These are phyloP conservation scores for Cephalopterus ornatus DNA, from an alignment of 2,113 vertebrate species.

Conservation along the genomic window DNA sequence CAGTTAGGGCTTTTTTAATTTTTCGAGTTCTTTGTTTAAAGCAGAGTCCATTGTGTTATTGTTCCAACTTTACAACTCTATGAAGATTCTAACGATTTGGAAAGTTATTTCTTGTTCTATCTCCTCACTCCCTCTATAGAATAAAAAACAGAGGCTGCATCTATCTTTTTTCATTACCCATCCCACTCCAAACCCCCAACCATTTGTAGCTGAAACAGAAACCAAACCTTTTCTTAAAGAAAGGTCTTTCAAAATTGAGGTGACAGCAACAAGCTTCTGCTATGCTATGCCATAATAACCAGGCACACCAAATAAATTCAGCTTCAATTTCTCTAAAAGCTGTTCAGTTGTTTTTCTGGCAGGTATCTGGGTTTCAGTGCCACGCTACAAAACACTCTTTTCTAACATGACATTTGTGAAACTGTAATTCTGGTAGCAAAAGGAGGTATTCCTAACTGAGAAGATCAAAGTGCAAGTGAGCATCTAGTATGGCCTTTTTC, in stretches of 20 bases:
- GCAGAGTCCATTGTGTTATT: not conserved
- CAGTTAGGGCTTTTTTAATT: fast-evolving
- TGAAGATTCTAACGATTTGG: not conserved
- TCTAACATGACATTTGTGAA: not conserved
- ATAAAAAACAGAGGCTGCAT: not conserved
- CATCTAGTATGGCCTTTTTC: not conserved
- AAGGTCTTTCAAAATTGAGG: not conserved
- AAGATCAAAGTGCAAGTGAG: not conserved
- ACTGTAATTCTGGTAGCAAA: not conserved
- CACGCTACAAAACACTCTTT: not conserved
- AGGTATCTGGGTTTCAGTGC: not conserved
- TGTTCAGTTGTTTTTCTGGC: conserved; percentile 5
- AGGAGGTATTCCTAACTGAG: not conserved
- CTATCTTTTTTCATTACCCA: not conserved
- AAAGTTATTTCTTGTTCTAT: not conserved
- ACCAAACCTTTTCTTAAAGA: not conserved
- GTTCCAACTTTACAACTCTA: not conserved
- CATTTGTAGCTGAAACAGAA: not conserved
- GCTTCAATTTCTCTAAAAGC: not conserved
- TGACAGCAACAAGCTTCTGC: not conserved
- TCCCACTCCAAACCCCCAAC: not conserved
- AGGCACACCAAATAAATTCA: not conserved
- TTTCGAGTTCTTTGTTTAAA: not conserved
- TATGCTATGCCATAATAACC: not conserved
- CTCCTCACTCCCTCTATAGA: not conserved